phyloP scores from a whole-genome alignment of 2,888 invertebrate species.

The Disparrhopalites patrizii region DNA sequence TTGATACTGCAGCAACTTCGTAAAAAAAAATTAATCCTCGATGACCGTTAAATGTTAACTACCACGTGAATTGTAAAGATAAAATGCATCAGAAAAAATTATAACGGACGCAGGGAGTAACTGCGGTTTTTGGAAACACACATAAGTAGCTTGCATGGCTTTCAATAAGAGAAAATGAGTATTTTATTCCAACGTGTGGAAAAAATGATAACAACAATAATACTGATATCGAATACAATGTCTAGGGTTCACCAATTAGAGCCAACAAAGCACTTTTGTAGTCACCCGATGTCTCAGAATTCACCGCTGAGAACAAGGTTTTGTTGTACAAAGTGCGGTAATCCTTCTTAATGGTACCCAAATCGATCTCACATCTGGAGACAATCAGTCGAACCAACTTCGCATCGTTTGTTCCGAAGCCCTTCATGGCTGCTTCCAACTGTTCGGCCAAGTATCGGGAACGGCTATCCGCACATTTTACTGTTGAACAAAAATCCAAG shows the following conservation, averaged over 20 bases:
- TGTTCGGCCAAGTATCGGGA: conserved; percentile 39
- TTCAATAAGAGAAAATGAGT: too few species aligned
- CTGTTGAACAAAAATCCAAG: conserved; percentile 22
- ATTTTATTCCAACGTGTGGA: too few species aligned
- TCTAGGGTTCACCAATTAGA: conserved; percentile 58
- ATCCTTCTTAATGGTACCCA: conserved; percentile 43
- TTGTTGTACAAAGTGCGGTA: conserved; percentile 41
- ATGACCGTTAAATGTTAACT: too few species aligned
- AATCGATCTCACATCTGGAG: conserved; percentile 42
- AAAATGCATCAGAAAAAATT: too few species aligned
- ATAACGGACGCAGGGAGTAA: too few species aligned
- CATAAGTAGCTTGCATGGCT: too few species aligned
- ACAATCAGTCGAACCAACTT: conserved; percentile 46
- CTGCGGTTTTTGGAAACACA: too few species aligned
- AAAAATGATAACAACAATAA: too few species aligned
- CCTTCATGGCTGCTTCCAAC: conserved; percentile 45
- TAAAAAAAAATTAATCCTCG: too few species aligned
- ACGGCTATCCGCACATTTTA: conserved; percentile 39
- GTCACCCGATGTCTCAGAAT: conserved; percentile 65
- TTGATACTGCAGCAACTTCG: too few species aligned
- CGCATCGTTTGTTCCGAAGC: conserved; percentile 36
- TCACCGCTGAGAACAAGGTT: conserved; percentile 40
- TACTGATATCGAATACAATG: not conserved
- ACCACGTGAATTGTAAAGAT: too few species aligned
- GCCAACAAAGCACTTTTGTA: conserved; percentile 63